Evolutionary conservation across 2,888 invertebrate genomes (phyloP).

Genomic region (Noctua janthina): DNA sequence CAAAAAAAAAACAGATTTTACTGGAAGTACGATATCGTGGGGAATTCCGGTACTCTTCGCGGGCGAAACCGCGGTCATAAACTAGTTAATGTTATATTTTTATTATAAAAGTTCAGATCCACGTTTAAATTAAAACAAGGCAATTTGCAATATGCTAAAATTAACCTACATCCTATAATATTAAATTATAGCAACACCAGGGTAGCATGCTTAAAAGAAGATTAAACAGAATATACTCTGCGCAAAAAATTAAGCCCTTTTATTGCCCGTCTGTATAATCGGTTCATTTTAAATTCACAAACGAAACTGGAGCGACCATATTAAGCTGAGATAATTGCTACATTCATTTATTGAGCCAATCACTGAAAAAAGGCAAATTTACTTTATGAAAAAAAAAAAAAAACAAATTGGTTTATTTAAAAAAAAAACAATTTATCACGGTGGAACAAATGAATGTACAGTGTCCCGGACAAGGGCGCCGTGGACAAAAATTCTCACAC

Average conservation of each 20-base stretch:
- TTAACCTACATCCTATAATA: neutral
- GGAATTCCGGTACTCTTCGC: too few relatives aligned
- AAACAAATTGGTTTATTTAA: slow-evolving; percentile 61
- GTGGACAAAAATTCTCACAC: slow-evolving; percentile 68
- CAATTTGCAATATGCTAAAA: neutral
- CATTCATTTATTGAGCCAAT: slow-evolving; percentile 45
- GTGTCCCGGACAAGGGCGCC: slow-evolving; percentile 50
- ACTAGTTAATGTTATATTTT: too few relatives aligned
- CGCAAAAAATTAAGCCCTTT: slow-evolving; percentile 24
- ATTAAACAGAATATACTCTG: slow-evolving; percentile 20
- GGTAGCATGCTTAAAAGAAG: slow-evolving; percentile 5
- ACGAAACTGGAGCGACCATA: slow-evolving; percentile 33
- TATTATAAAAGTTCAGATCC: too few relatives aligned
- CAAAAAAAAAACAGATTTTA: too few relatives aligned
- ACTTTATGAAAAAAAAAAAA: slow-evolving; percentile 47
- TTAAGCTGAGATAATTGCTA: slow-evolving; percentile 49
- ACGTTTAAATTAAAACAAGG: neutral
- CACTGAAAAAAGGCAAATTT: slow-evolving; percentile 34
- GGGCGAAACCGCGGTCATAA: too few relatives aligned
- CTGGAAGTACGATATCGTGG: too few relatives aligned
- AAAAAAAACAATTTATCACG: slow-evolving; percentile 68
- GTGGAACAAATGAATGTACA: slow-evolving; percentile 68
- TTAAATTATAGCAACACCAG: neutral
- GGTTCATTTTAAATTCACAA: slow-evolving; percentile 55
- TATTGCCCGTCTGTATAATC: slow-evolving; percentile 23